phyloP scores from a whole-genome alignment of 2,797 vertebrate genomes.

The Coracias cyanogaster region DNA sequence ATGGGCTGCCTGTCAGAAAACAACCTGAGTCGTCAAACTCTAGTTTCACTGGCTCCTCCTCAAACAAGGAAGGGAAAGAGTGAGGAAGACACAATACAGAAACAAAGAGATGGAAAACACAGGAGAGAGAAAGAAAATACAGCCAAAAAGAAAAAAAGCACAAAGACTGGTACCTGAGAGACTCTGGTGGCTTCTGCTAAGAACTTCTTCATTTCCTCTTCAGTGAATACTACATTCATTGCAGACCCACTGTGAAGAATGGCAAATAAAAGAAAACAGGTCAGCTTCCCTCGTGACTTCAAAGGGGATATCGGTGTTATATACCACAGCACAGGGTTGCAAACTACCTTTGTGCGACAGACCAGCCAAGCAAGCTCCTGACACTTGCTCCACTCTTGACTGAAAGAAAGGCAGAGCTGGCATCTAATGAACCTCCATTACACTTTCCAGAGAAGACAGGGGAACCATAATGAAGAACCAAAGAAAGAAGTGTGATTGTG shows the following conservation, averaged over 20 bases:
- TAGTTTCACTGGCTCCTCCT: neutral
- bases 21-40: neutral
- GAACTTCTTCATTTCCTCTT: conserved; percentile 95
- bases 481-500: neutral
- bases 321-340: neutral
- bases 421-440: neutral
- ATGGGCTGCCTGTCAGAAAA: neutral
- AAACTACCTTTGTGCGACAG: neutral
- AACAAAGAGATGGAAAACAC: neutral
- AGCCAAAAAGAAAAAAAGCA: neutral
- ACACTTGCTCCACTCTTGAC: neutral
- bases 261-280: neutral
- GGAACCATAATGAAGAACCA: neutral
- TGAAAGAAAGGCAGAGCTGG: neutral
- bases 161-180: conserved; percentile 87
- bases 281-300: conserved; percentile 1
- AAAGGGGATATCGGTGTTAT: neutral
- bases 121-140: neutral
- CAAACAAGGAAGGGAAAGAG: neutral
- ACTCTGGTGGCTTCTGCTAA: conserved; percentile 93
- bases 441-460: neutral
- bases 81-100: neutral
- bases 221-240: conserved; percentile 91
- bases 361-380: neutral
- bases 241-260: conserved; percentile 87